Evolutionary conservation across 2,797 vertebrate species (phyloP).

Genomic region (Tachyglossus aculeatus): DNA sequence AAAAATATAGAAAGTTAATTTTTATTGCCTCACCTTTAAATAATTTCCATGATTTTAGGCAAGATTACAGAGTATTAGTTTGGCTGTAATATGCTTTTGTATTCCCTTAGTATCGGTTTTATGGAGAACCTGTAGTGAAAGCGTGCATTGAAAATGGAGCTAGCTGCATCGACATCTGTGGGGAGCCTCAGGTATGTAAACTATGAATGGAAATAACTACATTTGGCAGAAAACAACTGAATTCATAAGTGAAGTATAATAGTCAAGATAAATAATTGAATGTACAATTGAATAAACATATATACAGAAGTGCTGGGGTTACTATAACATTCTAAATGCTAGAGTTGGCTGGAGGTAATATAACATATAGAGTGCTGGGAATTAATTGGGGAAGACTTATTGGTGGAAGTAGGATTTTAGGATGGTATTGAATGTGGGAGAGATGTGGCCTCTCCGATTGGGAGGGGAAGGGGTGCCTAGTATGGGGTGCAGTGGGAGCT

Average conservation of each 20-base stretch:
- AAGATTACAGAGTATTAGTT: background rate
- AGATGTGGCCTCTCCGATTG: too few species aligned
- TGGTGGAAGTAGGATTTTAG: too few species aligned
- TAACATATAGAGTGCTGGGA: too few species aligned
- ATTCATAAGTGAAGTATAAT: background rate
- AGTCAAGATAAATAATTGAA: too few species aligned
- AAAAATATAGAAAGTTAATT: too few species aligned
- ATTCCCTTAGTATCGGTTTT: conserved; percentile 85
- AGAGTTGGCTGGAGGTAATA: too few species aligned
- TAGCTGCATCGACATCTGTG: conserved; percentile 89
- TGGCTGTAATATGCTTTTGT: background rate
- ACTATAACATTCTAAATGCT: too few species aligned
- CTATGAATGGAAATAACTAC: background rate
- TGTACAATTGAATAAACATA: too few species aligned
- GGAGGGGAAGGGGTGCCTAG: background rate
- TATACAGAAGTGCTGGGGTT: too few species aligned
- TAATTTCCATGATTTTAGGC: background rate
- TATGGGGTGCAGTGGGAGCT: background rate
- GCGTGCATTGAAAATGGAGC: conserved; percentile 93
- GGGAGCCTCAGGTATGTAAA: conserved; percentile 90
- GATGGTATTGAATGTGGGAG: too few species aligned
- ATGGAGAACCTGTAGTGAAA: conserved; percentile 89
- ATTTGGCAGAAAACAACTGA: background rate
- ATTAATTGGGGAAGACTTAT: too few species aligned
- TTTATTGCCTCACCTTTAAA: background rate